Evolutionary conservation across 2,797 vertebrate species (phyloP).

Genomic region (Malurus leucopterus): DNA sequence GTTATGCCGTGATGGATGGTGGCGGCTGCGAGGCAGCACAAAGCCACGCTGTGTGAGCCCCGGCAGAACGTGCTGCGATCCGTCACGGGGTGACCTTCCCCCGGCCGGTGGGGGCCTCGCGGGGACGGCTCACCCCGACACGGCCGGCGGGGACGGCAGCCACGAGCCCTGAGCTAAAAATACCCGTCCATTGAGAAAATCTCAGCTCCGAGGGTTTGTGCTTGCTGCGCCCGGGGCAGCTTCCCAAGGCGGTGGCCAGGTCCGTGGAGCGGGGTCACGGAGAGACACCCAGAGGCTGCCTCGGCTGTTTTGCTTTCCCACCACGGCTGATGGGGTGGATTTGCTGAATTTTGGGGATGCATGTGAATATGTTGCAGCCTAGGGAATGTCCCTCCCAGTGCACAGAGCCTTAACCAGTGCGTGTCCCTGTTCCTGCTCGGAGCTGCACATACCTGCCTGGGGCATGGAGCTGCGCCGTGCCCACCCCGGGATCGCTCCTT

Average conservation of each 20-base stretch:
- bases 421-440: accelerated
- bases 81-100: conserved; percentile 76
- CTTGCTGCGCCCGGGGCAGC: background rate
- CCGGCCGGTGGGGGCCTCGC: background rate
- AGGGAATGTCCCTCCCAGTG: accelerated
- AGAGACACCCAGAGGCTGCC: background rate
- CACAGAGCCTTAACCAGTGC: background rate
- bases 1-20: conserved; percentile 90
- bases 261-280: accelerated
- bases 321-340: accelerated
- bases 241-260: background rate
- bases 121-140: conserved; percentile 20
- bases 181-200: conserved; percentile 43
- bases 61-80: conserved; percentile 86
- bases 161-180: conserved; percentile 21
- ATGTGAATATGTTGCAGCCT: accelerated
- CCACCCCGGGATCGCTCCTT: background rate
- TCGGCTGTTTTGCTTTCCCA: background rate
- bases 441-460: background rate
- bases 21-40: conserved; percentile 90
- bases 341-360: background rate
- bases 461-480: accelerated
- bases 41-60: conserved; percentile 80
- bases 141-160: background rate
- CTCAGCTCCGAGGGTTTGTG: background rate